Conservation (phyloP, 2,888 invertebrate species). For the Apotomis betuletana region DNA sequence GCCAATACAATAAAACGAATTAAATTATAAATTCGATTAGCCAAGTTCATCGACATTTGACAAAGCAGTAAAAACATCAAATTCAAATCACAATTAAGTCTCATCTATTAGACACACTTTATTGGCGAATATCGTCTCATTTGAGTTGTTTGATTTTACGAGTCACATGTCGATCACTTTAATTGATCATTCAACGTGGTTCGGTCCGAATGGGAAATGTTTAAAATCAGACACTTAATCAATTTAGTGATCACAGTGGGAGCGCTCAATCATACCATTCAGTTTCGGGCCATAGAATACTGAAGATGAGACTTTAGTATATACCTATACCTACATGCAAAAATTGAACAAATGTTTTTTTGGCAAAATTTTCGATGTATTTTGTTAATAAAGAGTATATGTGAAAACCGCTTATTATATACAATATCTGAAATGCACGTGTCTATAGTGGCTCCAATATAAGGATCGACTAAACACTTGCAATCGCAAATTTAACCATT, state of each 20-base stretch:
- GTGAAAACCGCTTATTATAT: no score
- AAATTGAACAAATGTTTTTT: no score
- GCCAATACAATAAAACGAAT: conserved; percentile 24
- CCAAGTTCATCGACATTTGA: conserved; percentile 37
- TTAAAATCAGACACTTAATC: conserved; percentile 75
- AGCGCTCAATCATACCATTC: conserved; percentile 72
- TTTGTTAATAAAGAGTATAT: no score
- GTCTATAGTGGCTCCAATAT: no score
- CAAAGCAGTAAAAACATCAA: conserved; percentile 30
- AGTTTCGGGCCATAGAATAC: conserved; percentile 46
- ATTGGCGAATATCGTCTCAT: conserved; percentile 49
- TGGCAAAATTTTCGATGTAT: no score
- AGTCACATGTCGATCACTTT: conserved; percentile 73
- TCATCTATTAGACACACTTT: conserved; percentile 25
- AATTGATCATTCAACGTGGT: conserved; percentile 76
- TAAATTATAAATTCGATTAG: conserved; percentile 35
- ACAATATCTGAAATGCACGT: no score
- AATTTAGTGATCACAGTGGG: conserved; percentile 71
- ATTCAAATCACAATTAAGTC: conserved; percentile 36
- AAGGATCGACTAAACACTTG: no score
- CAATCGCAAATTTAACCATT: no score
- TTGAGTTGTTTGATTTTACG: conserved; percentile 56
- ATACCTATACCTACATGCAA: not conserved
- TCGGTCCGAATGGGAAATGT: conserved; percentile 67
- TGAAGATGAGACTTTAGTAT: conserved; percentile 22